phyloP scores from a whole-genome alignment of 2,888 invertebrate genomes.

The Adelphocoris suturalis region DNA sequence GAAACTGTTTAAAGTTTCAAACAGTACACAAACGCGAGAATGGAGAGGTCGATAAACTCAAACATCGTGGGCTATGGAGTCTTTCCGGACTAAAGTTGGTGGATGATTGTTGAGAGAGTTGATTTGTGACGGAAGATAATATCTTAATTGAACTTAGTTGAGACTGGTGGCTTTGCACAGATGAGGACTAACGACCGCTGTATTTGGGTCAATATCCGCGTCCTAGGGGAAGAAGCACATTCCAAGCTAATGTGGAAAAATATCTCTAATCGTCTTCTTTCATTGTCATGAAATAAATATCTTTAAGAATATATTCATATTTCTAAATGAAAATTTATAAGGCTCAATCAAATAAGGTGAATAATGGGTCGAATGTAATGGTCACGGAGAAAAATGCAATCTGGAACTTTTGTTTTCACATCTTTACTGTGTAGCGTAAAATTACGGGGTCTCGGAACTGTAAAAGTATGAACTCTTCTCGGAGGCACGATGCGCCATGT shows the following conservation, averaged over 20 bases:
- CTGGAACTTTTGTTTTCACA: no score
- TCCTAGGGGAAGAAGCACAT: neutral
- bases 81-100: slow-evolving; percentile 6
- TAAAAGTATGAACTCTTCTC: no score
- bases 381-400: no score
- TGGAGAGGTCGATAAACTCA: neutral
- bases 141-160: slow-evolving; percentile 58
- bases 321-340: no score
- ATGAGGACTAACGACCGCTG: slow-evolving; percentile 60
- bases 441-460: no score
- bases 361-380: no score
- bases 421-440: no score
- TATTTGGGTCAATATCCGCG: slow-evolving; percentile 53
- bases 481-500: no score
- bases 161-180: slow-evolving; percentile 54
- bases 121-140: slow-evolving; percentile 60
- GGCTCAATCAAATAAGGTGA: no score
- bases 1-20: neutral
- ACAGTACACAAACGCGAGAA: neutral
- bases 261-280: no score
- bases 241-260: neutral
- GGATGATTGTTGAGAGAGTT: slow-evolving; percentile 48
- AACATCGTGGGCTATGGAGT: neutral
- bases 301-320: no score
- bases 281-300: no score